Evolutionary conservation across 2,797 vertebrate species (phyloP).

Genomic region (Sylvilagus floridanus): DNA sequence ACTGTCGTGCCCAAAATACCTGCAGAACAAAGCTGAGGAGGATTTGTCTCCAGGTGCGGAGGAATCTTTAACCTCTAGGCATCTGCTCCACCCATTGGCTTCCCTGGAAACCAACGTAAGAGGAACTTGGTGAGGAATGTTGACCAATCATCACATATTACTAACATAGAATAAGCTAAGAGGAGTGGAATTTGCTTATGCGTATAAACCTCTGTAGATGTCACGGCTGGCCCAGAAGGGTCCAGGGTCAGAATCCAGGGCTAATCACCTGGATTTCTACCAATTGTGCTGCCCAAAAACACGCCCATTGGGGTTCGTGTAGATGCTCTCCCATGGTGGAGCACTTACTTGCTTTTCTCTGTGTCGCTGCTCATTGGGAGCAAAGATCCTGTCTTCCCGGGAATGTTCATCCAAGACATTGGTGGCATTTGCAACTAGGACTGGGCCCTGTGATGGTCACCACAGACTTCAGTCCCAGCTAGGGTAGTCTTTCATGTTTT

Average conservation of each 20-base stretch:
- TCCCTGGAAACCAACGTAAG: neutral
- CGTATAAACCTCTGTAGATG: neutral
- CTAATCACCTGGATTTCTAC: neutral
- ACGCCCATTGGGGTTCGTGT: neutral
- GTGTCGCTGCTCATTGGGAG: neutral
- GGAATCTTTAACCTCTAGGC: neutral
- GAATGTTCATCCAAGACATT: neutral
- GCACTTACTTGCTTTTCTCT: neutral
- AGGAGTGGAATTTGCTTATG: neutral
- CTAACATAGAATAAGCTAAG: neutral
- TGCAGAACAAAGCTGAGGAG: neutral
- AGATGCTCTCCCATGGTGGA: neutral
- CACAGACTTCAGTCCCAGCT: neutral
- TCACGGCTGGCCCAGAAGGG: neutral
- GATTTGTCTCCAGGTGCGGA: neutral
- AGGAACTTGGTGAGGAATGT: neutral
- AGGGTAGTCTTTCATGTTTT: too few species aligned
- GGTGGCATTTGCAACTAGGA: neutral
- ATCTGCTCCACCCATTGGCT: neutral
- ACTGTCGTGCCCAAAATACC: slow-evolving; percentile 32
- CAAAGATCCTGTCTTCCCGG: neutral
- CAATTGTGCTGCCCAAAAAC: neutral
- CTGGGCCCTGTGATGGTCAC: neutral
- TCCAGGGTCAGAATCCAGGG: neutral
- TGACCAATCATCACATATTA: neutral